Evolutionary conservation across 2,797 vertebrate genomes (phyloP).

Genomic region (Onychomys torridus): DNA sequence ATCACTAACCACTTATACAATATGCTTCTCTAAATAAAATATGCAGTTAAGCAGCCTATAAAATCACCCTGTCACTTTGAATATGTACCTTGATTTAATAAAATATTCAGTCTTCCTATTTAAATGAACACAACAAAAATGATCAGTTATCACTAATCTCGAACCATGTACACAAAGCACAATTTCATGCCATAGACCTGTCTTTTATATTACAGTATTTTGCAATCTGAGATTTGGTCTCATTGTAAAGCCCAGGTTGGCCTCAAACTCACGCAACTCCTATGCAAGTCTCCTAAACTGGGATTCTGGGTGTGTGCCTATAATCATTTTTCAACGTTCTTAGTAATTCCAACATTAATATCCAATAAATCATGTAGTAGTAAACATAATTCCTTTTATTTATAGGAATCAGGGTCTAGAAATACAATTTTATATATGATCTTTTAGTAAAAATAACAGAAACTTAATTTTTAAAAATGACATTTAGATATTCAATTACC

Average conservation of each 20-base stretch:
- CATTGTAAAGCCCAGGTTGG: neutral
- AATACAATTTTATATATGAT: conserved; percentile 28
- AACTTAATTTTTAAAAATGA: conserved; percentile 47
- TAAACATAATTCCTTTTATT: conserved; percentile 46
- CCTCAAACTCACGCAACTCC: no score
- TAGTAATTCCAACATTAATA: conserved; percentile 39
- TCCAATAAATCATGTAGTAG: neutral
- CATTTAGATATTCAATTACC: conserved; percentile 45
- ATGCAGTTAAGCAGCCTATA: conserved; percentile 31
- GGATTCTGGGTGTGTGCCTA: no score
- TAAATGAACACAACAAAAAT: conserved; percentile 50
- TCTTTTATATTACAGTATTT: neutral
- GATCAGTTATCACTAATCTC: conserved; percentile 21
- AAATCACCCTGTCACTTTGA: conserved; percentile 59
- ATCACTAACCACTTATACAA: conserved; percentile 67
- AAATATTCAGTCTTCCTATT: conserved; percentile 43
- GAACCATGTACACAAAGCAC: neutral
- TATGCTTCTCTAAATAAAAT: conserved; percentile 65
- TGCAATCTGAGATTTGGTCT: neutral
- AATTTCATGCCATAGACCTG: conserved; percentile 51
- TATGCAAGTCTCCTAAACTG: neutral
- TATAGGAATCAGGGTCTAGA: conserved; percentile 39
- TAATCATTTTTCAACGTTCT: conserved; percentile 32
- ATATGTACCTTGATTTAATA: conserved; percentile 54
- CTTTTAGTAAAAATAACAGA: conserved; percentile 60